Evolutionary conservation across 1,140 invertebrate species (phyloP).

Genomic region (Atta cephalotes): DNA sequence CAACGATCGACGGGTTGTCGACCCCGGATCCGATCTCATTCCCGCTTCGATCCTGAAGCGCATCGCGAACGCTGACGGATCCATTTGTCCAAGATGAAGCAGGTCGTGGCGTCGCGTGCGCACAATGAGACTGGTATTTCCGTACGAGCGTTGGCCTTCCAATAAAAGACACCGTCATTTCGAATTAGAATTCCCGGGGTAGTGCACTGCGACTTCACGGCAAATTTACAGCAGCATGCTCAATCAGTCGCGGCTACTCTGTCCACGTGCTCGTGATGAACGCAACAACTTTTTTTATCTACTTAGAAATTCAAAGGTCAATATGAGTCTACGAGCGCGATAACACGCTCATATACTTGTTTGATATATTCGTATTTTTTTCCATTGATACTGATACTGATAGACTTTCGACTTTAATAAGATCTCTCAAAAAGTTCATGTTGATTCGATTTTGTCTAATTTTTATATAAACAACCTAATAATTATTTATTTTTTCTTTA

Average conservation of each 20-base stretch:
- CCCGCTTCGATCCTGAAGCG: conserved; percentile 15
- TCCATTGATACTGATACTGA: background rate
- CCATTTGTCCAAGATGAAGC: conserved; percentile 44
- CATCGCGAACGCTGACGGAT: conserved; percentile 39
- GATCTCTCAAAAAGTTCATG: background rate
- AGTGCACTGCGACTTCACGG: conserved; percentile 19
- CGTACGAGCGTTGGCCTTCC: conserved; percentile 44
- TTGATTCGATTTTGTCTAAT: background rate
- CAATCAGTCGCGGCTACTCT: no score
- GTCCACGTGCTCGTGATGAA: background rate
- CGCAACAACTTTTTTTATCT: background rate
- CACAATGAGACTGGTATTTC: conserved; percentile 65
- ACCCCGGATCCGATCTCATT: conserved; percentile 42
- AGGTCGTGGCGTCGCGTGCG: conserved; percentile 36
- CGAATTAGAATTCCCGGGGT: conserved; percentile 65
- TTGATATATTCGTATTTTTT: background rate
- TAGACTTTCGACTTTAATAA: background rate
- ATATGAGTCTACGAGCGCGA: background rate
- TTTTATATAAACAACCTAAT: background rate
- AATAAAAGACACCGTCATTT: conserved; percentile 49
- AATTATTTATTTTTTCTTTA: background rate
- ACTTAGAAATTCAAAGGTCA: background rate
- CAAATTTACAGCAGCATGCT: conserved; percentile 42
- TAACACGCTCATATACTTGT: background rate
- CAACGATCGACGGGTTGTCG: conserved; percentile 29